phyloP scores from a whole-genome alignment of 2,888 invertebrate species.

The Sipha maydis region DNA sequence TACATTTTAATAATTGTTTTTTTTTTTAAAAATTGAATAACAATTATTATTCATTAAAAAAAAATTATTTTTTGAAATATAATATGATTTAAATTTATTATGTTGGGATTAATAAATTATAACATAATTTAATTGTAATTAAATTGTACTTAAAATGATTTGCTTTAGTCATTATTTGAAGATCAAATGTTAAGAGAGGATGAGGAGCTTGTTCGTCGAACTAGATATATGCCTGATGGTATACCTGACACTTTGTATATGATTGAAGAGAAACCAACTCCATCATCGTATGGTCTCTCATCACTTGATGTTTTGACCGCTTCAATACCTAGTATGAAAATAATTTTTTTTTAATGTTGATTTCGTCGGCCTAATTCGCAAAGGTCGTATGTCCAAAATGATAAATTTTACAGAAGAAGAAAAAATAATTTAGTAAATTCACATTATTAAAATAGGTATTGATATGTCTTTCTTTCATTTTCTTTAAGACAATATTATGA shows the following conservation, averaged over 20 bases:
- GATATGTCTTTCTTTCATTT: too few species aligned
- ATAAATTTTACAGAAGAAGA: too few species aligned
- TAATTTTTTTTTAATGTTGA: too few species aligned
- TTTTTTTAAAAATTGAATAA: not conserved
- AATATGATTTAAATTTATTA: too few species aligned
- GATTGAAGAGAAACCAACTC: conserved; percentile 75
- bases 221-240: conserved; percentile 77
- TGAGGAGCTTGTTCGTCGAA: conserved; percentile 77
- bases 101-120: not conserved
- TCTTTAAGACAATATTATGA: too few species aligned
- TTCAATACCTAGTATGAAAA: conserved; percentile 65
- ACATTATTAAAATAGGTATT: too few species aligned
- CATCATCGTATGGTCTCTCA: conserved; percentile 63
- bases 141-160: conserved; percentile 35
- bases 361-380: too few species aligned
- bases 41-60: too few species aligned
- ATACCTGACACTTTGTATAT: conserved; percentile 95
- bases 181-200: conserved; percentile 85
- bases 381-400: too few species aligned
- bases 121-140: not conserved
- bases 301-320: conserved; percentile 65
- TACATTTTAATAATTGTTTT: not conserved
- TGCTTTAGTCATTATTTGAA: conserved; percentile 77
- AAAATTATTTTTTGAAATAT: too few species aligned
- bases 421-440: too few species aligned